Base-by-base conservation (phyloP, 2,888 invertebrate species). In the Chironomus tentans region DNA sequence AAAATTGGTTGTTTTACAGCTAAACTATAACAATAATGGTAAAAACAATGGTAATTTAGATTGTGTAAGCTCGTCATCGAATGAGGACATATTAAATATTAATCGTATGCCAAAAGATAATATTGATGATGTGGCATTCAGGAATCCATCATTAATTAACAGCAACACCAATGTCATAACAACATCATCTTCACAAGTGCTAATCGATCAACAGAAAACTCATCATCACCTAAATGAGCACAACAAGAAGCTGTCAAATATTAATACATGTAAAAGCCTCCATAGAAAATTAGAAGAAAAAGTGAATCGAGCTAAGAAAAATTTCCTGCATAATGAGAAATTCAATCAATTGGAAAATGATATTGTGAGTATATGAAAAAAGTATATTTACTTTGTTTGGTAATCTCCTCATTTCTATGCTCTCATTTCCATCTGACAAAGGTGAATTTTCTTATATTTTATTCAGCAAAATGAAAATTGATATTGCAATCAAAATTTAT, bases 261-360 rank as follows among this genome's bases (percentile, higher is more conserved):
- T 82, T 71, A 84, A 82, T 78, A 83, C 83, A 73, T 84, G 84
- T 80, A 82, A 82, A 78, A 81, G 83, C 76, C 80, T 84, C 78
- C 84, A 84, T 79, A 80, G 84, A 56, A 84, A 84, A 78, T 79
- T 84, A 56, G 84, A 84, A 77, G 78, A 84, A 28, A 84, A 84
- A 80, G 84, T 84, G 77, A 84, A 84, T 78, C 82, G 83, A 68
- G 84, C 84, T 46, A 83, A 83, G 78, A 81, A 82, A 76, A 84
- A 82, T 77, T 84, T 84, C 78, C 81, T 81, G 77, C 82, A 82
- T 77, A 82, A 82, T 72, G 81, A 82, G 77, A 76, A 76, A 22
- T n/a, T 65, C 21, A 74, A 65, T 74, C 74, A 68, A 46, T 22
- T 74, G 50, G 76, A 76, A 69, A 69, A 50, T 69, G 68, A 69